Evolutionary conservation across 1,140 invertebrate genomes (phyloP).

Genomic region (Brachionus rotundiformis): DNA sequence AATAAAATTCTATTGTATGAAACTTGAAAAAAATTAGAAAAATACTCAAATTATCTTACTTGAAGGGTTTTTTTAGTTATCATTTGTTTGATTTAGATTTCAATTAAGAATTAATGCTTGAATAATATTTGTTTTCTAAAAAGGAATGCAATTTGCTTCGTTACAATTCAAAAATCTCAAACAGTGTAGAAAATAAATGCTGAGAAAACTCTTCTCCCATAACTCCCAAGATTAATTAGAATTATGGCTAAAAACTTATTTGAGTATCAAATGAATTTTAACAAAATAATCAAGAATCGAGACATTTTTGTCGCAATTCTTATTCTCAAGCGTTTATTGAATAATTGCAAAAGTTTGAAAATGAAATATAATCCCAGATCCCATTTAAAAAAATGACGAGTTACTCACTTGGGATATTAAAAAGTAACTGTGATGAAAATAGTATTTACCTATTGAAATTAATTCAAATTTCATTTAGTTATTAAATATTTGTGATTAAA

Average conservation of each 20-base stretch:
- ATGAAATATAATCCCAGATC: neutral
- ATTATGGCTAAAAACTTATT: neutral
- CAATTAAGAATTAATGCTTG: constrained; percentile 40
- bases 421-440: neutral
- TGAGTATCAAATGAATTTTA: constrained; percentile 4
- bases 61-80: constrained; percentile 21
- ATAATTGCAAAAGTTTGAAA: neutral
- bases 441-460: neutral
- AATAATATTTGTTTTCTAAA: constrained; percentile 31
- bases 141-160: neutral
- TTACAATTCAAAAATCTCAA: constrained; percentile 16
- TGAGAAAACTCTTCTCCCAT: neutral
- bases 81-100: constrained; percentile 32
- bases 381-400: neutral
- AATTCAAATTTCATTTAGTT: no score
- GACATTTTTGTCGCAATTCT: neutral
- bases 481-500: neutral
- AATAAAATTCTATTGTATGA: neutral
- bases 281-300: neutral
- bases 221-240: constrained; percentile 8
- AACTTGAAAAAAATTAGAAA: neutral
- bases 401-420: neutral
- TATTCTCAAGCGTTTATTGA: neutral
- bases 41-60: constrained; percentile 21
- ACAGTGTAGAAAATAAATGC: neutral